Conservation (phyloP, 1,140 invertebrate genomes). For the Hestina assimilis region DNA sequence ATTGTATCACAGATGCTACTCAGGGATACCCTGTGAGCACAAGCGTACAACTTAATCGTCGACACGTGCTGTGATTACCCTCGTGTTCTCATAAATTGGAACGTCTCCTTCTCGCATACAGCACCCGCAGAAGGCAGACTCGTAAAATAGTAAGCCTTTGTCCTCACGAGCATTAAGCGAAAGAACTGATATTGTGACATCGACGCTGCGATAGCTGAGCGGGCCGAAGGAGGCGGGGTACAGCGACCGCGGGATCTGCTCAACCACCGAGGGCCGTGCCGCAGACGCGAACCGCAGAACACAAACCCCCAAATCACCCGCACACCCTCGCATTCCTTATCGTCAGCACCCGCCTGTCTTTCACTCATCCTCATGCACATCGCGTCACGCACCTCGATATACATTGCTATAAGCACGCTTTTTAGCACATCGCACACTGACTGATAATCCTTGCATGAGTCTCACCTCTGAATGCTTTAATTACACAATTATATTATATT, state of each 20-base stretch:
- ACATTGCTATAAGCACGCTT: slow-evolving; percentile 17
- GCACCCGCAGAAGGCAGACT: slow-evolving; percentile 86
- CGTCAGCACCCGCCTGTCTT: slow-evolving; percentile 11
- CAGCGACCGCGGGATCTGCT: slow-evolving; percentile 78
- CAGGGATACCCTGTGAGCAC: slow-evolving; percentile 73
- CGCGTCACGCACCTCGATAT: slow-evolving; percentile 6
- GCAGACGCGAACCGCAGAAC: slow-evolving; percentile 71
- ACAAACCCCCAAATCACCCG: slow-evolving; percentile 39
- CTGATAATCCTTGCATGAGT: slow-evolving; percentile 6
- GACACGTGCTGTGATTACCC: slow-evolving; percentile 71
- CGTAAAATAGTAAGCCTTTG: slow-evolving; percentile 73
- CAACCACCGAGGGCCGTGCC: slow-evolving; percentile 69
- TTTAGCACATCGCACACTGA: slow-evolving; percentile 6
- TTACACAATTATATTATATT: not conserved
- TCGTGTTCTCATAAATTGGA: slow-evolving; percentile 81
- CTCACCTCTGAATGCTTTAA: not conserved
- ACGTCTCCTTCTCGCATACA: slow-evolving; percentile 88
- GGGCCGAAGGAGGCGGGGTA: slow-evolving; percentile 79
- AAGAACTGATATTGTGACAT: slow-evolving; percentile 75
- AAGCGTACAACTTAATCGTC: slow-evolving; percentile 65
- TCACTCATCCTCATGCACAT: slow-evolving; percentile 14
- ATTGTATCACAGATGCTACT: slow-evolving; percentile 76
- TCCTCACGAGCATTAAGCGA: slow-evolving; percentile 69
- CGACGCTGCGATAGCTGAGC: slow-evolving; percentile 81
- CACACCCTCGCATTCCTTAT: slow-evolving; percentile 22